A percentile compares a stretch with the other conserved stretches of the same genome.
phyloP scores from a whole-genome alignment of 2,888 invertebrate genomes.

The Heteromyza rotundicornis region DNA sequence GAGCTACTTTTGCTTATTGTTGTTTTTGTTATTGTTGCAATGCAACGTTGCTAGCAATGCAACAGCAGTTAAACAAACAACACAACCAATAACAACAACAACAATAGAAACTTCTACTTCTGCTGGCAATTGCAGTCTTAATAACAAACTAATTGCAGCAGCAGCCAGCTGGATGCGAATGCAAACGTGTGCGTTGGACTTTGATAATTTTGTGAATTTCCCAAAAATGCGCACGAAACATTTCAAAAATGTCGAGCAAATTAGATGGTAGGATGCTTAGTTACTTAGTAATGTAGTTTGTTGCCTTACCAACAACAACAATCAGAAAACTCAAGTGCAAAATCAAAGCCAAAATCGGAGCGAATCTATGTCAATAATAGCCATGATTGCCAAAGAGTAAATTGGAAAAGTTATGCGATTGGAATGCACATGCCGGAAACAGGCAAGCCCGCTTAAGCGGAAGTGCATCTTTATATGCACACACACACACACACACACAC shows the following conservation, averaged over 20 bases:
- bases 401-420: constrained; percentile 53
- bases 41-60: neutral
- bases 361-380: constrained; percentile 32
- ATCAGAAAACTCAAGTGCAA: neutral
- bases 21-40: constrained; percentile 1
- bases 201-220: neutral
- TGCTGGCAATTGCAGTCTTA: constrained; percentile 37
- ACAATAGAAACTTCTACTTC: constrained; percentile 26
- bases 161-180: constrained; percentile 27
- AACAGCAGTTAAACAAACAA: neutral
- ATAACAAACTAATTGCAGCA: constrained; percentile 49
- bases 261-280: neutral
- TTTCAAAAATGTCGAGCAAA: neutral
- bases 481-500: neutral
- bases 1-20: neutral
- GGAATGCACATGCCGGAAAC: constrained; percentile 52
- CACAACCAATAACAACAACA: neutral
- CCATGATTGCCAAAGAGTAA: constrained; percentile 54
- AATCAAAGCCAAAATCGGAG: neutral
- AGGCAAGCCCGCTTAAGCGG: constrained; percentile 20
- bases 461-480: neutral
- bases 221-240: neutral
- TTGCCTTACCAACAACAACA: neutral
- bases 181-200: neutral
- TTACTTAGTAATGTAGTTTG: neutral